Conservation (phyloP, 2,113 vertebrate genomes). For the Orthonyx spaldingii region DNA sequence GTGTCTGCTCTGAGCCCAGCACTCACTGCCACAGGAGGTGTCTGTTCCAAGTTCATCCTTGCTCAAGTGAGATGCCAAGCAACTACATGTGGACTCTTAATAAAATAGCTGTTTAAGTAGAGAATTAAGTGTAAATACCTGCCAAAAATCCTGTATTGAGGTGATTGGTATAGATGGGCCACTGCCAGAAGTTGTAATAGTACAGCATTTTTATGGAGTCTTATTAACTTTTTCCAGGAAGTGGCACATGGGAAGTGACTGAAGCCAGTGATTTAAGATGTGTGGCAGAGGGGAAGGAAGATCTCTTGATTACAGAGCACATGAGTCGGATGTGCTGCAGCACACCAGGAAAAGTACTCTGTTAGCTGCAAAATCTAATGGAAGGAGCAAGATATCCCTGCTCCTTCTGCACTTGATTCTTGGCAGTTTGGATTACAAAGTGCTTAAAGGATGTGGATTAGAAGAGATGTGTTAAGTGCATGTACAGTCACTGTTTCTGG, state of each 20-base stretch:
- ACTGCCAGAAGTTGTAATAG: not conserved
- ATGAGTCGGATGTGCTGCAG: not conserved
- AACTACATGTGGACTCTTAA: not conserved
- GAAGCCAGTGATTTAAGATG: not conserved
- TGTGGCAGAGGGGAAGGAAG: not conserved
- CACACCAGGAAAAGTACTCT: not conserved
- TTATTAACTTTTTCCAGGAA: conserved; percentile 1
- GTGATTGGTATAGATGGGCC: not conserved
- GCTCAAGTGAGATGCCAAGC: not conserved
- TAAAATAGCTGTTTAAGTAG: not conserved
- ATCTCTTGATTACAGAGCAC: not conserved
- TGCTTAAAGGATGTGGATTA: not conserved
- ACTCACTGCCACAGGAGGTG: not conserved
- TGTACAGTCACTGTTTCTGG: not conserved
- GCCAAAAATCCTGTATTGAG: not conserved
- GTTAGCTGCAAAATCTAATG: not conserved
- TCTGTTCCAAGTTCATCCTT: not conserved
- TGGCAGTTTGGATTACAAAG: not conserved
- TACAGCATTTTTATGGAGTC: not conserved
- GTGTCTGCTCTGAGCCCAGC: not conserved
- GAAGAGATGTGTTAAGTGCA: not conserved
- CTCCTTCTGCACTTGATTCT: not conserved
- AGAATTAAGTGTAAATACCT: conserved; percentile 1
- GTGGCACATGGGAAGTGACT: not conserved
- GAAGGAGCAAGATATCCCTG: not conserved